Percentiles rank a stretch among this genome's conserved stretches.
Conservation (phyloP, 1,140 invertebrate species). For the Heliconius nattereri region DNA sequence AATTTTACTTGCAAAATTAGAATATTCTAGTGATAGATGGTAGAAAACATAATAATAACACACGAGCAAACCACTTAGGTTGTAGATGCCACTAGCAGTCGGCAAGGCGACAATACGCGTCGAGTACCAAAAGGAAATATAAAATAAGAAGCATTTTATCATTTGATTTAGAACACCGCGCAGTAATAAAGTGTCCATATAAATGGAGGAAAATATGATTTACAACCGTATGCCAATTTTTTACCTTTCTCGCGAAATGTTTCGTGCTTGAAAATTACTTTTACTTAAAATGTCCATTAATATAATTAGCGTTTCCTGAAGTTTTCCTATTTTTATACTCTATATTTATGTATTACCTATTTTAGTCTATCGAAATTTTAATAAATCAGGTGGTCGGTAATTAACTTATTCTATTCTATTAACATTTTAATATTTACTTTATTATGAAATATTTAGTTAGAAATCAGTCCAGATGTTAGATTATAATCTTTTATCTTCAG, state of each 20-base stretch:
- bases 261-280: background rate
- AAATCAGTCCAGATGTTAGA: too few species aligned
- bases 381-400: too few species aligned
- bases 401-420: background rate
- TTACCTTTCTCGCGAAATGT: conserved; percentile 50
- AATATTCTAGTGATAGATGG: background rate
- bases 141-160: conserved; percentile 78
- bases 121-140: conserved; percentile 65
- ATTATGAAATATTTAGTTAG: too few species aligned
- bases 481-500: background rate
- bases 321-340: too few species aligned
- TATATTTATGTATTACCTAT: too few species aligned
- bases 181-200: conserved; percentile 78
- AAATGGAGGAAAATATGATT: conserved; percentile 75
- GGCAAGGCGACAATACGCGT: conserved; percentile 61
- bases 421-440: too few species aligned
- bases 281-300: background rate
- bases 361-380: too few species aligned
- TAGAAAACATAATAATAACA: conserved; percentile 41
- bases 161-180: conserved; percentile 77
- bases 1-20: background rate
- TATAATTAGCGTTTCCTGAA: too few species aligned
- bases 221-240: conserved; percentile 64
- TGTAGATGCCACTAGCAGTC: conserved; percentile 45
- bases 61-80: conserved; percentile 47